Evolutionary conservation across 2,797 vertebrate species (phyloP).

Genomic region (Eutrigla gurnardus): DNA sequence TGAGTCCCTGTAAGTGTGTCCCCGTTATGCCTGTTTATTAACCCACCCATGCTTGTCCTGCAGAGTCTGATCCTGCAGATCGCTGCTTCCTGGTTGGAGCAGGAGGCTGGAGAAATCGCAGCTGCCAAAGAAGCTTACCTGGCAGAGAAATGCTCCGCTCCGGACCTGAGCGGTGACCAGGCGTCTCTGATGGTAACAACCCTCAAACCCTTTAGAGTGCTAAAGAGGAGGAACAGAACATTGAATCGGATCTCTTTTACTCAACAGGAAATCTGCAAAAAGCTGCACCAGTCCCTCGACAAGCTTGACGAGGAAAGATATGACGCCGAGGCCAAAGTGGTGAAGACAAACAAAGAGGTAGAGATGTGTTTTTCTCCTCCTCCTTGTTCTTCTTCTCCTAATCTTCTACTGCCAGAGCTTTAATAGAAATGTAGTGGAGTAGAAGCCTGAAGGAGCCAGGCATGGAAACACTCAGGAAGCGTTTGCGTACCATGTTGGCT

Average conservation of each 20-base stretch:
- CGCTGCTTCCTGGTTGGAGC: conserved; percentile 66
- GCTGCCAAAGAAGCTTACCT: conserved; percentile 68
- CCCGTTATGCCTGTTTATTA: not conserved
- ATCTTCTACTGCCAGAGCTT: no score
- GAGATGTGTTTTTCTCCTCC: not conserved
- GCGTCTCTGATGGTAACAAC: conserved; percentile 66
- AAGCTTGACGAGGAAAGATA: conserved; percentile 67
- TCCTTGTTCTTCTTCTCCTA: no score
- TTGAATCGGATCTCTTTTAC: not conserved
- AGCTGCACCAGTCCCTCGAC: conserved; percentile 48
- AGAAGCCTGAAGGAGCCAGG: no score
- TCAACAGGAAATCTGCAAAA: conserved; percentile 65
- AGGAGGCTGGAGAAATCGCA: conserved; percentile 58
- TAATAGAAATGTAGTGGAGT: no score
- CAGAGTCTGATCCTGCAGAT: conserved; percentile 85
- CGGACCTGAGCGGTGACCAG: conserved; percentile 60
- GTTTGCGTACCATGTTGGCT: no score
- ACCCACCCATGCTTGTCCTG: not conserved
- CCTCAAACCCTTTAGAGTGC: not conserved
- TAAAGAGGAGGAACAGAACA: not conserved
- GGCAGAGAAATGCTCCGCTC: conserved; percentile 57
- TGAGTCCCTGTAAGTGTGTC: not conserved
- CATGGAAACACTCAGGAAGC: no score
- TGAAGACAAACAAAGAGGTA: conserved; percentile 62
- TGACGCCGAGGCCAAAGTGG: conserved; percentile 55